Evolutionary conservation across 2,797 vertebrate genomes (phyloP).

Genomic region (Epinephelus malabaricus): DNA sequence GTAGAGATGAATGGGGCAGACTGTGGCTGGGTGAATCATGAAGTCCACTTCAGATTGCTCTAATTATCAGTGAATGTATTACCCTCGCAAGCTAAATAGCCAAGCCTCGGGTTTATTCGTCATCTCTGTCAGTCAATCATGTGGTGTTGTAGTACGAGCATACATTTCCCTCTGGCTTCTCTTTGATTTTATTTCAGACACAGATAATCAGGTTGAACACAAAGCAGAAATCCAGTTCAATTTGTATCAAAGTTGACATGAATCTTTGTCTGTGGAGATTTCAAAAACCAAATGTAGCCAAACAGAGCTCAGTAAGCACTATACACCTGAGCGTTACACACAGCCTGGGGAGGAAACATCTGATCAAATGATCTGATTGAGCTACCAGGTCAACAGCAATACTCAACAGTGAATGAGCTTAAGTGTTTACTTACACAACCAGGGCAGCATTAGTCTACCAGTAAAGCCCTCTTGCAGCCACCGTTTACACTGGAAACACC

Average conservation of each 20-base stretch:
- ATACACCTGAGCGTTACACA: background rate
- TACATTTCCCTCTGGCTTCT: conserved; percentile 12
- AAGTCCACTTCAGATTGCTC: conserved; percentile 79
- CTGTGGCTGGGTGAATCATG: conserved; percentile 68
- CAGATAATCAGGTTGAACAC: background rate
- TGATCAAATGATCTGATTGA: conserved; percentile 26
- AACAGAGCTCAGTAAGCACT: background rate
- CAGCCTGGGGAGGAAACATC: background rate
- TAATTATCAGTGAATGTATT: conserved; percentile 79
- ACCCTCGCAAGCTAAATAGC: conserved; percentile 52
- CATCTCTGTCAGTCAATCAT: conserved; percentile 32
- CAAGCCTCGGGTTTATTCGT: conserved; percentile 34
- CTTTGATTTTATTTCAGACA: conserved; percentile 34
- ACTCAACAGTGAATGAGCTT: conserved; percentile 48
- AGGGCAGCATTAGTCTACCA: conserved; percentile 54
- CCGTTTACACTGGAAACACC: conserved; percentile 18
- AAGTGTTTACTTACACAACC: conserved; percentile 62
- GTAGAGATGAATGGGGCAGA: conserved; percentile 70
- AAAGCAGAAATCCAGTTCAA: background rate
- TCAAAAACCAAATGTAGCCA: background rate
- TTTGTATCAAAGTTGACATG: background rate
- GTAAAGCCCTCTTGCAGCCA: conserved; percentile 50
- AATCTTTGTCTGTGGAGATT: background rate
- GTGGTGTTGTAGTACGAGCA: background rate
- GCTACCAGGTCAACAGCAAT: conserved; percentile 16